A percentile compares a stretch with the other conserved stretches of the same genome.
phyloP scores from a whole-genome alignment of 2,797 vertebrate species.

The Sebastes steindachneri region DNA sequence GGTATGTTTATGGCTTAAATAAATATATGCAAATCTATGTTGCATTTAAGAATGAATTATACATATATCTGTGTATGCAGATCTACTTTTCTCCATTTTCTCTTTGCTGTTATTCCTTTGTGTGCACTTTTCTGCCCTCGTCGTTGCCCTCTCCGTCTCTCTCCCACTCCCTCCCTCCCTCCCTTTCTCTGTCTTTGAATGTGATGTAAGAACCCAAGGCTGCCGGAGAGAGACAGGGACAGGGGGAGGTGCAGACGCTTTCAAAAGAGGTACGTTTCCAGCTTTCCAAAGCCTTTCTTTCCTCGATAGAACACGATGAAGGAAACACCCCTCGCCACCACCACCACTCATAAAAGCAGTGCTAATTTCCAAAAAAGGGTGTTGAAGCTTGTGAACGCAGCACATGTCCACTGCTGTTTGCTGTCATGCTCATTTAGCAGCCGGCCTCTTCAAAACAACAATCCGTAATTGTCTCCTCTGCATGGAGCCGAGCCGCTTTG shows the following conservation, averaged over 20 bases:
- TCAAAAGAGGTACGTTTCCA: background rate
- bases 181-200: slow-evolving; percentile 22
- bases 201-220: slow-evolving; percentile 45
- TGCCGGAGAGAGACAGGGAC: slow-evolving; percentile 1
- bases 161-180: slow-evolving; percentile 16
- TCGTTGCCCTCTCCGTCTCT: slow-evolving; percentile 19
- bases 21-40: background rate
- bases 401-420: background rate
- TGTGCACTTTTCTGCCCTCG: slow-evolving; percentile 6
- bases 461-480: slow-evolving; percentile 24
- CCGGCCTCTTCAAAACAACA: slow-evolving; percentile 24
- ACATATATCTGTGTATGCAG: background rate
- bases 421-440: background rate
- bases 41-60: background rate
- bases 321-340: background rate
- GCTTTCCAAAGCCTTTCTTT: background rate
- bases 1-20: background rate
- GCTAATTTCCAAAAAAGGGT: background rate
- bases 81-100: background rate
- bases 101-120: slow-evolving; percentile 13
- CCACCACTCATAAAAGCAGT: background rate
- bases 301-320: background rate
- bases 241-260: background rate
- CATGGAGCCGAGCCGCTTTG: slow-evolving; percentile 1
- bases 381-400: background rate